phyloP scores from a whole-genome alignment of 1,140 invertebrate species.

The Eueides isabella region DNA sequence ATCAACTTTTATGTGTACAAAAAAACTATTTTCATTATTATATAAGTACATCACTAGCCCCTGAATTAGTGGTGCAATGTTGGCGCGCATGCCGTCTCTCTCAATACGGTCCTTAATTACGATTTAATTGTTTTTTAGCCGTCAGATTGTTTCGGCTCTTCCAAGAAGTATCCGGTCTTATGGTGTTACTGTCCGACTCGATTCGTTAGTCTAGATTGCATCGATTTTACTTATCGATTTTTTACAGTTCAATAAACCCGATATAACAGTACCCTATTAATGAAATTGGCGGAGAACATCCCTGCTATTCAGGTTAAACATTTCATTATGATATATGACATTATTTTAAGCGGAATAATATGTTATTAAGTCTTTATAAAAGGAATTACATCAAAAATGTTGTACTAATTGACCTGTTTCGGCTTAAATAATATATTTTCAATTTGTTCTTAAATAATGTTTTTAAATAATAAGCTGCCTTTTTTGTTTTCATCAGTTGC shows the following conservation, averaged over 20 bases:
- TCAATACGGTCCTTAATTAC: conserved; percentile 77
- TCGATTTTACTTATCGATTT: conserved; percentile 43
- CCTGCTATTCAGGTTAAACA: conserved; percentile 12
- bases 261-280: conserved; percentile 28
- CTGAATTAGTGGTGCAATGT: conserved; percentile 64
- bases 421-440: conserved; percentile 6
- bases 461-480: not conserved
- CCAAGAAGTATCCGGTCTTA: conserved; percentile 59
- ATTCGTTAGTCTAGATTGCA: conserved; percentile 58
- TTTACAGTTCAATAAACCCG: conserved; percentile 52
- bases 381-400: conserved; percentile 1
- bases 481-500: not conserved
- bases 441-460: too few species aligned
- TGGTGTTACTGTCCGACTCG: conserved; percentile 53
- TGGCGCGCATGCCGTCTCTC: conserved; percentile 61
- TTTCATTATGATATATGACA: conserved; percentile 14
- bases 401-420: conserved; percentile 4
- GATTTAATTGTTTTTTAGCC: conserved; percentile 79
- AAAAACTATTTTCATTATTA: conserved; percentile 4
- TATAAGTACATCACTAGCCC: conserved; percentile 45
- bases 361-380: conserved; percentile 8
- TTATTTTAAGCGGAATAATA: conserved; percentile 2
- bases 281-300: conserved; percentile 8
- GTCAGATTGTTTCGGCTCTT: conserved; percentile 63
- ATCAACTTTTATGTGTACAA: conserved; percentile 1